Percentiles rank a stretch among this genome's conserved stretches.
Conservation (phyloP, 2,888 invertebrate genomes). For the Coenonympha glycerion region DNA sequence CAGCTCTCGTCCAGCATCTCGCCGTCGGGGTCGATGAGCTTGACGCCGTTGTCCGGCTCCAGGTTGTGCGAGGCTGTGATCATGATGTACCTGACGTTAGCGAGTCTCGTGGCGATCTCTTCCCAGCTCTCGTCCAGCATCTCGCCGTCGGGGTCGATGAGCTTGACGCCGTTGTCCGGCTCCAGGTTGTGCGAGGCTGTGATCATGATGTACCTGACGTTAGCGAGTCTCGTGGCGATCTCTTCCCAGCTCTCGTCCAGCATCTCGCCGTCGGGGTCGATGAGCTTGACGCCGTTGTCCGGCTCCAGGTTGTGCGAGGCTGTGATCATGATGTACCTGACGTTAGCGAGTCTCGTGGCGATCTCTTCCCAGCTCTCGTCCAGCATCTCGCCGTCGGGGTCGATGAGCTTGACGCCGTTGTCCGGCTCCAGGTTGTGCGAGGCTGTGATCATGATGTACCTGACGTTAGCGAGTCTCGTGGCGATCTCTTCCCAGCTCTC, state of each 20-base stretch:
- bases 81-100: slow-evolving; percentile 99
- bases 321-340: too few relatives aligned
- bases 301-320: slow-evolving; percentile 98
- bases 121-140: neutral
- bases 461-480: too few relatives aligned
- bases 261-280: neutral
- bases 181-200: slow-evolving; percentile 99
- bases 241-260: neutral
- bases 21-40: slow-evolving; percentile 95
- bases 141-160: slow-evolving; percentile 32
- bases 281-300: slow-evolving; percentile 85
- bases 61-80: slow-evolving; percentile 99
- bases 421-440: slow-evolving; percentile 98
- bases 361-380: slow-evolving; percentile 43
- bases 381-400: neutral
- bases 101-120: slow-evolving; percentile 86
- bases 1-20: slow-evolving; percentile 96
- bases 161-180: slow-evolving; percentile 86
- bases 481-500: too few relatives aligned
- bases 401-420: slow-evolving; percentile 79
- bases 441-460: slow-evolving; percentile 99
- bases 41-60: slow-evolving; percentile 96
- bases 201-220: too few relatives aligned
- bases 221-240: slow-evolving; percentile 90
- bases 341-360: slow-evolving; percentile 92